Evolutionary conservation across 2,113 vertebrate genomes (phyloP), one percentile per base, ranked within the genome.

Genomic region (Lagenorhynchus albirostris): DNA sequence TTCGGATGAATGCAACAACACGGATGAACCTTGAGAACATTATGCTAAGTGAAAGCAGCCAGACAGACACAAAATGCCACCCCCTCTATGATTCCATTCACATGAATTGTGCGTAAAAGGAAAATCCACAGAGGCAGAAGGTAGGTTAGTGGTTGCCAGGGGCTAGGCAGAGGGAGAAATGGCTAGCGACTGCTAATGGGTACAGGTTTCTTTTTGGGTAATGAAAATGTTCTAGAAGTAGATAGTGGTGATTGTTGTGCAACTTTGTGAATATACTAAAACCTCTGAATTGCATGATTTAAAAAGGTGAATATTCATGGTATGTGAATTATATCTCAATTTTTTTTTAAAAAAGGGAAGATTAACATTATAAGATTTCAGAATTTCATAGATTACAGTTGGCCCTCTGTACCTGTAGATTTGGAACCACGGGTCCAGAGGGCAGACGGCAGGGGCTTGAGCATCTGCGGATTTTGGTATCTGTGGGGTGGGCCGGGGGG

Each of bases 201-300:
- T 88, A 23, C 23, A 58, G 23, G 65, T 29, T 96, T 87, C 33
- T 18, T 89, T 74, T 25, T 8, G n/a, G 26, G 63, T 81, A 58
- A 74, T 33, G 18, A 96, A 80, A 84, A 86, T 76, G 21, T 85
- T 96, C 82, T 62, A 84, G 65, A 89, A 77, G 70, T 73, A 90
- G 38, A 84, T 60, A 81, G 62, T 62, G 38, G 8, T 85, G 80
- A 86, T 79, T n/a, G 26, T 85, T 82, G 47, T 38, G 83, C 23
- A 89, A 67, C 25, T 94, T 53, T 86, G 50, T 70, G 82, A 82
- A 77, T 77, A 18, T 8, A 77, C 17, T 25, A 20, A 81, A 91
- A 14, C 3, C 77, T 74, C 21, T 47, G 33, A 82, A 41, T 68
- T 67, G 14, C 73, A 74, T 47, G 17, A 83, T 89, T 90, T 88